Evolutionary conservation across 1,140 invertebrate species (phyloP).

Genomic region (Cotesia chilonis): DNA sequence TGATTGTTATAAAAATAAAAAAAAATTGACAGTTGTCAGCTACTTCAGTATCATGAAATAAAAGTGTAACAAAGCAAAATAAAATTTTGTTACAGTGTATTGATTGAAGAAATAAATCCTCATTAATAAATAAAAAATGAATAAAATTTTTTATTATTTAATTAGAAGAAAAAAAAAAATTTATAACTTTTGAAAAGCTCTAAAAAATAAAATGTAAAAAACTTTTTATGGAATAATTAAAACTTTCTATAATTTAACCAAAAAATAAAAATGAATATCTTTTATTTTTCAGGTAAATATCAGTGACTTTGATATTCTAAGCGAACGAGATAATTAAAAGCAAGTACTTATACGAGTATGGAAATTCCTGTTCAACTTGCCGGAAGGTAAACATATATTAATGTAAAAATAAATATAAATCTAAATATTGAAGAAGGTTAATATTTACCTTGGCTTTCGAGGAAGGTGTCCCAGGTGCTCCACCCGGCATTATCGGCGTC

Average conservation of each 20-base stretch:
- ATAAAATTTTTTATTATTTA: too few relatives aligned
- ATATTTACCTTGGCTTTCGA: slow-evolving; percentile 75
- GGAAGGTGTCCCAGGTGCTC: slow-evolving; percentile 77
- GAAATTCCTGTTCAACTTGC: neutral
- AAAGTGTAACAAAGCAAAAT: neutral
- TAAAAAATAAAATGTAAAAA: slow-evolving; percentile 7
- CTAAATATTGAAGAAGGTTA: slow-evolving; percentile 10
- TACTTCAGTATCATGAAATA: neutral
- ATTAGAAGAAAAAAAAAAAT: too few relatives aligned
- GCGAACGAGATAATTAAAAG: slow-evolving; percentile 3
- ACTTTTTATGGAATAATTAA: too few relatives aligned
- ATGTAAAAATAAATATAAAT: neutral
- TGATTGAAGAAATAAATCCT: too few relatives aligned
- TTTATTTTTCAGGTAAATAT: neutral
- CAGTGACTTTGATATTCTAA: neutral
- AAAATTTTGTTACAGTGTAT: too few relatives aligned
- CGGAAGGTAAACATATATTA: neutral
- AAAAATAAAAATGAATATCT: neutral
- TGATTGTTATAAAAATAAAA: neutral
- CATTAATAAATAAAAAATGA: too few relatives aligned
- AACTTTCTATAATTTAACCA: too few relatives aligned
- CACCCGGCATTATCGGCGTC: slow-evolving; percentile 78
- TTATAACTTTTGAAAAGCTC: neutral
- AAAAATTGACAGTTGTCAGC: neutral
- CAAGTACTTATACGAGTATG: neutral